These are phyloP conservation scores for Polypedilum vanderplanki DNA, from an alignment of 1,140 invertebrate genomes.

Conservation along the genomic window DNA sequence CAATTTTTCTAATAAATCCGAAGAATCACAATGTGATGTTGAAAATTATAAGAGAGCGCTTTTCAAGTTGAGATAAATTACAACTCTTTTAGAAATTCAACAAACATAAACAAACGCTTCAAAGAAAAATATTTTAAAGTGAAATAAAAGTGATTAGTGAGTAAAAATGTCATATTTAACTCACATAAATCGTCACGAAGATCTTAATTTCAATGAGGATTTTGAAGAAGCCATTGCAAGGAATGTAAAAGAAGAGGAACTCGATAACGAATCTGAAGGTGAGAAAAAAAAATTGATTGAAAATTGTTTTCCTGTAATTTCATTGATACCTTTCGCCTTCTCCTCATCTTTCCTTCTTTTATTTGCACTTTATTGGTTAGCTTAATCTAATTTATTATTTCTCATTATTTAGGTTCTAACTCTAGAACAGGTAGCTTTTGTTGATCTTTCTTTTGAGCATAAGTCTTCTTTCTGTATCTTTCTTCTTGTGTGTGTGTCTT, in stretches of 20 bases:
- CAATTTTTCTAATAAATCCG: not conserved
- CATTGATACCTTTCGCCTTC: not conserved
- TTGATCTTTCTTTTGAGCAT: not conserved
- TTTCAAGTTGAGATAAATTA: not conserved
- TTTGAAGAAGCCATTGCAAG: slow-evolving; percentile 21
- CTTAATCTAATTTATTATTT: slow-evolving; percentile 14
- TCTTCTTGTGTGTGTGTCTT: not conserved
- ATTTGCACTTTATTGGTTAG: not conserved
- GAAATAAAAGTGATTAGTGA: not conserved
- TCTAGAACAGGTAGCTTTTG: slow-evolving; percentile 22
- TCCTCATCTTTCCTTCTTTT: not conserved
- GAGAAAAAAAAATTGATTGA: not conserved
- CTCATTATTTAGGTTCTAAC: slow-evolving; percentile 26
- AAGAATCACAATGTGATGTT: not conserved
- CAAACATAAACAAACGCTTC: not conserved
- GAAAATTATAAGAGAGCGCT: too few relatives aligned
- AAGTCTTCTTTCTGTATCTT: not conserved
- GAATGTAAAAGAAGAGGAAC: not conserved
- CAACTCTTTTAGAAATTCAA: not conserved
- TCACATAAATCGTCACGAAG: slow-evolving; percentile 1
- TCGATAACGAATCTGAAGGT: not conserved
- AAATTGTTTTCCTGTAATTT: too few relatives aligned
- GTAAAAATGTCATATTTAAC: not conserved
- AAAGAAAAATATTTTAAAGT: too few relatives aligned
- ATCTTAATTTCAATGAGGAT: slow-evolving; percentile 3